These are phyloP conservation scores for Clupea harengus DNA, from an alignment of 2,113 vertebrate species.

Conservation along the genomic window DNA sequence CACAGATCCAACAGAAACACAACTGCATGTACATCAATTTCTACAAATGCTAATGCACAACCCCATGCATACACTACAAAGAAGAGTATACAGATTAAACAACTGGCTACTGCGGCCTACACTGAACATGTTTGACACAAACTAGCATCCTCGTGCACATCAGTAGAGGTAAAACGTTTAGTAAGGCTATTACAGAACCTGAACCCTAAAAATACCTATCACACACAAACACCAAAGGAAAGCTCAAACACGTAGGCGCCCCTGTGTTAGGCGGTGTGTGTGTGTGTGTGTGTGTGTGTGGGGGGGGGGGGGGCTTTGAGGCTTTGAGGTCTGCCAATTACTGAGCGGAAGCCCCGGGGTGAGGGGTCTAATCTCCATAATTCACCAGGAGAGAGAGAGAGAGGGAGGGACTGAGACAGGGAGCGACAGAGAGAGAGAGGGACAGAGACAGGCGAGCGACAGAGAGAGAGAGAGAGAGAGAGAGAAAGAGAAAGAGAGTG, in stretches of 20 bases:
- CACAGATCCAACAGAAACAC: no score
- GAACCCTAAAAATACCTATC: background rate
- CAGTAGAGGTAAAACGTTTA: no score
- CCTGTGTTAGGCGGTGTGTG: background rate
- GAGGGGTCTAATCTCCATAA: background rate
- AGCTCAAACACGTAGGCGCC: background rate
- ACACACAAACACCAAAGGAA: background rate
- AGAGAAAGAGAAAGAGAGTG: no score
- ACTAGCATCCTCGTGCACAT: no score
- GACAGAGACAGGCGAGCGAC: background rate
- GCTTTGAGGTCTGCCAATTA: slow-evolving; percentile 27
- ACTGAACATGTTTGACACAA: background rate
- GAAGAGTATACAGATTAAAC: background rate
- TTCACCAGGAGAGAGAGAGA: background rate
- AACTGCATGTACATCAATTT: no score
- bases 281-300: no score
- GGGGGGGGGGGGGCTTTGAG: background rate
- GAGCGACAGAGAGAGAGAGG: background rate
- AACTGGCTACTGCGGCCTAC: no score
- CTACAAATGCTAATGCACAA: no score
- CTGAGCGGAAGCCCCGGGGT: background rate
- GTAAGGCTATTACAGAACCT: no score
- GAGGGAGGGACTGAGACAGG: no score
- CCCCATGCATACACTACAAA: background rate
- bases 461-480: no score